Evolutionary conservation across 2,888 invertebrate species (phyloP), one percentile per base, ranked within the genome.

Genomic region (Deilephila elpenor): DNA sequence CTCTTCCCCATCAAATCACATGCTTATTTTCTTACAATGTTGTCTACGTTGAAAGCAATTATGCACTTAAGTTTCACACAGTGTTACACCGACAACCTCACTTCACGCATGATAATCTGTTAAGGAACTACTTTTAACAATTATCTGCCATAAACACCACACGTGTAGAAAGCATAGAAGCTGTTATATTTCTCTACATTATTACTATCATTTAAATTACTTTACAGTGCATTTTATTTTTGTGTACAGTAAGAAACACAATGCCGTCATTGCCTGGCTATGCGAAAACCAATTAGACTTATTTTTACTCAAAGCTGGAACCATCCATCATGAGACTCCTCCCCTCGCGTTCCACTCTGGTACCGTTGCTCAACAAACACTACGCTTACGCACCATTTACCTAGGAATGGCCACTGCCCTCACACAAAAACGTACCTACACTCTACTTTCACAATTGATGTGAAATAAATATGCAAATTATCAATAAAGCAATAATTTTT

Each of bases 221-320:
- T 61, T 62, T 56, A 56, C 64, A 72, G 56, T 34, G 7, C 61
- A 72, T 64, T 64, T 64, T 62, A 62, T 20, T 61, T 53, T 72
- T 56, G 25, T 56, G 72, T 56, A 56, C 62, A 56, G 62, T 37
- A 72, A 61, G 53, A 67, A 44, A 67, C 29, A n/a, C n/a, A 59
- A 79, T 75, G 85, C 81, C 78, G 76, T 79, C 75, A 76, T 80
- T 78, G 75, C 80, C 76, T 81, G 82, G 82, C 86, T 88, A 89
- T 88, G 87, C 86, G 88, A 90, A 92, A 91, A 89, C 92, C 92
- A 92, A 92, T 92, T 93, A 91, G 88, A 86, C 88, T 86, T 86
- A 87, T 89, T 93, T 93, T 93, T 91, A 89, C 90, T 89, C 86
- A 87, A 89, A 88, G 84, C 82, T 82, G 83, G 81, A 83, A 84